Base-by-base conservation (phyloP, 2,113 vertebrate genomes). In the Saguinus imperator region DNA sequence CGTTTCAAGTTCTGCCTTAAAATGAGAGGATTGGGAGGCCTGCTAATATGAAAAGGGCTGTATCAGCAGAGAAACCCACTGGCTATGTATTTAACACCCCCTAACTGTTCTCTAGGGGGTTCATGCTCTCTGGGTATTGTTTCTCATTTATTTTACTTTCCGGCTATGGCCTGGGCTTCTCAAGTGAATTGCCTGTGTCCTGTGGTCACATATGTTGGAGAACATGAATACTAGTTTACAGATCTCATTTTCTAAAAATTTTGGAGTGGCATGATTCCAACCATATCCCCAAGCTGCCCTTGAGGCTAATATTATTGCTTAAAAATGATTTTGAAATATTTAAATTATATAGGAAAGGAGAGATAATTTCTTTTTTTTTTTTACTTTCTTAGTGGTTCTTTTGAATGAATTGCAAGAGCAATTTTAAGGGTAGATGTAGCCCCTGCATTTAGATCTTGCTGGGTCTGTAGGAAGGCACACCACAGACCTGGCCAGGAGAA, bases 301-400 rank as follows among this genome's bases (percentile, higher is more conserved):
- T 61, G 64, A 85, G 66, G 55, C 61, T 89, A 64, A 94, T 76
- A 40, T 29, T 80, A 89, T 70, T 87, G 55, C 80, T 82, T 89
- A 86, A 37, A 91, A 86, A 92, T 89, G 55, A 92, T 89, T 50
- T 66, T 70, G 48, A 89, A 61, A 61, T 70, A 94, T 81, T 86
- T 68, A 89, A 95, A 94, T 82, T 93, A 95, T 55, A 84, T 32
- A 80, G 96, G 45, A 57, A 86, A 87, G 5, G 48, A 87, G 8
- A 70, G 58, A 94, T 27, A 80, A 68, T 85, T 58, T 11, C 5
- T 58, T 11, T 64, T 68, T 66, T 68, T 68, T 68, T 68, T 68
- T 93, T 81, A 82, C 29, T 94, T 91, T 75, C 55, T 94, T 40
- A 35, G 77, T 79, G 68, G 70, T 91, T 94, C 58, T 88, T 94